A percentile compares a stretch with the other conserved stretches of the same genome.
Conservation (phyloP, 2,888 invertebrate genomes). For the Polymixis flavicincta region DNA sequence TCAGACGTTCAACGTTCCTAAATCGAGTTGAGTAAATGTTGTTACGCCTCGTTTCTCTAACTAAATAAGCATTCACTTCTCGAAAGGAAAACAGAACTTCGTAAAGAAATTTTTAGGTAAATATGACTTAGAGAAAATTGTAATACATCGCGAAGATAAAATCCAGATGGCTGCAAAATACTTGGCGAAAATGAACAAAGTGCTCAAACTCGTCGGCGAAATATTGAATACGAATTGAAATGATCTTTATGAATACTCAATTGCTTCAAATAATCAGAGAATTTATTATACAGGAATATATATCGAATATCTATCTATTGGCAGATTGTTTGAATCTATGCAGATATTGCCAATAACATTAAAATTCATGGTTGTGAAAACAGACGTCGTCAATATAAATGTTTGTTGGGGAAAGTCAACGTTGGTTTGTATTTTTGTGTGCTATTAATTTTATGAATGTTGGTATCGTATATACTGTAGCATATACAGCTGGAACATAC, state of each 20-base stretch:
- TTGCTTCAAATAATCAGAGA: slow-evolving; percentile 69
- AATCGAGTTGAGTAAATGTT: slow-evolving; percentile 78
- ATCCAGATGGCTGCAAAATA: slow-evolving; percentile 78
- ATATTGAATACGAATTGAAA: slow-evolving; percentile 72
- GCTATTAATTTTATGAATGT: slow-evolving; percentile 41
- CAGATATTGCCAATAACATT: slow-evolving; percentile 60
- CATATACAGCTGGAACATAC: slow-evolving; percentile 21
- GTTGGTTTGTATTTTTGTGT: slow-evolving; percentile 39
- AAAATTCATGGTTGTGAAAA: slow-evolving; percentile 63
- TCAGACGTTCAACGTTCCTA: slow-evolving; percentile 80
- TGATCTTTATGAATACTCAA: slow-evolving; percentile 72
- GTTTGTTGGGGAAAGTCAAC: slow-evolving; percentile 39
- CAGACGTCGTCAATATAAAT: slow-evolving; percentile 49
- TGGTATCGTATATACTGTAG: slow-evolving; percentile 8
- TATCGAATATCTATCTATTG: slow-evolving; percentile 48
- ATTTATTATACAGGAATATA: slow-evolving; percentile 57
- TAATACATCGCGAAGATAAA: slow-evolving; percentile 76
- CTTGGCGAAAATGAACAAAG: slow-evolving; percentile 73
- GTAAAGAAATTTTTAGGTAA: slow-evolving; percentile 75
- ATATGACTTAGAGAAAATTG: slow-evolving; percentile 78
- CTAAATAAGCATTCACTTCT: slow-evolving; percentile 77
- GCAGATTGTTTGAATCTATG: slow-evolving; percentile 54
- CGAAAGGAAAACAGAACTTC: slow-evolving; percentile 79
- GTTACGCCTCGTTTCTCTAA: slow-evolving; percentile 79
- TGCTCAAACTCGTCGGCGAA: slow-evolving; percentile 70